These are phyloP conservation scores for Vanessa atalanta DNA, from an alignment of 1,140 invertebrate genomes.

Conservation along the genomic window DNA sequence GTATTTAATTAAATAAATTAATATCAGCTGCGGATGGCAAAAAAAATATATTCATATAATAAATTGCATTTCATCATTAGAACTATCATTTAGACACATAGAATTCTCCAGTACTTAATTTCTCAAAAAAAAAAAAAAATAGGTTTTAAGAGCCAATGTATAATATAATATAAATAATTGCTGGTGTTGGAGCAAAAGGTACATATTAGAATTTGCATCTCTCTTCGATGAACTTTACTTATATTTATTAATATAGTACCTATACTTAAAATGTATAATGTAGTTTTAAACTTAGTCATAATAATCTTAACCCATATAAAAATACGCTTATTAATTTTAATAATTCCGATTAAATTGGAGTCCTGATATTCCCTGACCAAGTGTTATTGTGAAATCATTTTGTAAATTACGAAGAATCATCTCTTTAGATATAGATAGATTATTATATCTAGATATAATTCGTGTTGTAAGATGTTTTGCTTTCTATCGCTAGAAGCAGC, in stretches of 20 bases:
- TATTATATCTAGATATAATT: constrained; percentile 32
- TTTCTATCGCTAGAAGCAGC: constrained; percentile 12
- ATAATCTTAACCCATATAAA: constrained; percentile 72
- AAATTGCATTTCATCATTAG: constrained; percentile 16
- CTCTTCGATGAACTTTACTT: constrained; percentile 46
- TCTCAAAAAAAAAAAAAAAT: constrained; percentile 13
- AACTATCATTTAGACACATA: constrained; percentile 1
- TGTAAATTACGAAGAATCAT: constrained; percentile 37
- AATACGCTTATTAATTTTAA: constrained; percentile 81
- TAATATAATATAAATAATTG: constrained; percentile 45
- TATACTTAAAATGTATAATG: constrained; percentile 37
- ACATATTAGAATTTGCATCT: constrained; percentile 46
- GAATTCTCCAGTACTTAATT: constrained; percentile 7
- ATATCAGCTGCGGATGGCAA: background rate
- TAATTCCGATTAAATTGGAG: constrained; percentile 76
- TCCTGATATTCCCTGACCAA: constrained; percentile 77
- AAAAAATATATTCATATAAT: background rate
- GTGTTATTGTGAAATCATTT: constrained; percentile 65
- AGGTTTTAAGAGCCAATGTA: constrained; percentile 49
- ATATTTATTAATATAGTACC: constrained; percentile 38
- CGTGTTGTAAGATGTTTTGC: constrained; percentile 23
- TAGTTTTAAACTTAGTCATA: constrained; percentile 56
- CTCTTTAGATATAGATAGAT: constrained; percentile 38
- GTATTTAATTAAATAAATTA: background rate
- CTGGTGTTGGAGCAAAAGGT: constrained; percentile 69